Base-by-base conservation (phyloP, 2,113 vertebrate genomes). In the Phainopepla nitens region DNA sequence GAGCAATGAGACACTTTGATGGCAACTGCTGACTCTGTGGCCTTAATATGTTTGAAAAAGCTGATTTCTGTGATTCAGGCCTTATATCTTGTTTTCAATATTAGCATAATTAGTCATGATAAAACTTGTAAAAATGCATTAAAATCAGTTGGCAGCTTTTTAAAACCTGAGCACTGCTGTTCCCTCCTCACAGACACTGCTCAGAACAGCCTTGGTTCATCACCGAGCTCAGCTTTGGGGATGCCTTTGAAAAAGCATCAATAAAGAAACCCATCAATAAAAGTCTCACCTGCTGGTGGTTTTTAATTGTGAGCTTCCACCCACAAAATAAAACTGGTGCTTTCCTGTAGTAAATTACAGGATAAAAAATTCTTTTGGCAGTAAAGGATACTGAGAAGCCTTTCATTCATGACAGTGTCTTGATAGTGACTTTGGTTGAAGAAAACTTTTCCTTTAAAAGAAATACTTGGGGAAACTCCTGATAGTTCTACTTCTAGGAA, bases 1-100 rank as follows among this genome's bases (percentile, higher is more conserved):
- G 39, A 64, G 62, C 76, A 35, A 2, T 0, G 1, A 17, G 15
- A 11, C 11, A 13, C 8, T n/a, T 20, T 1, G 6, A 2, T 9
- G 42, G 65, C 53, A 51, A 0, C 11, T 28, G 50, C 3, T 51
- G 39, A 21, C 6, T 21, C 51, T 13, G 31, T 35, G 61, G 31
- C 57, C 93, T 76, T 51, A 56, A 28, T n/a, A 17, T 8, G 13
- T 6, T 29, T 66, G 50, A 23, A 77, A 57, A 57, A 45, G 22
- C 6, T 23, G 17, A 41, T 84, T 69, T 64, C 42, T 72, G 15
- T 69, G 73, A 62, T 51, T 47, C 24, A 3, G 51, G 53, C 33
- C 44, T 82, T 82, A 35, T 44, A 76, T 80, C 41, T 80, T 20
- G 20, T 83, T 41, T 41, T 27, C 21, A 50, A 13, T 45, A 50